These are phyloP conservation scores for Stegostoma tigrinum DNA, from an alignment of 2,113 vertebrate species.

Conservation along the genomic window DNA sequence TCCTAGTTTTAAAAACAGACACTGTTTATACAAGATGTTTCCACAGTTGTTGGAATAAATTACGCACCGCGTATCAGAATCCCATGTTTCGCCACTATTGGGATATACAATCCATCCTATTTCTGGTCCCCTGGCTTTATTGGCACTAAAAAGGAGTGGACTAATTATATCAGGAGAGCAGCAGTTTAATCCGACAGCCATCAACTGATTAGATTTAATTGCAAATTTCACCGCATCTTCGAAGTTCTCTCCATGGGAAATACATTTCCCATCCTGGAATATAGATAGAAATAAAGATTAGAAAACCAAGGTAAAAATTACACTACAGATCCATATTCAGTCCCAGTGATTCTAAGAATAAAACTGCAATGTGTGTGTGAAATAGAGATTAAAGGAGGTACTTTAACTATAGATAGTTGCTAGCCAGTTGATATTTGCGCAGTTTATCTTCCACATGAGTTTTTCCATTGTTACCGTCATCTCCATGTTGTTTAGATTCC, in stretches of 20 bases:
- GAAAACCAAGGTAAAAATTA: not conserved
- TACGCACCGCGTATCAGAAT: constrained; percentile 52
- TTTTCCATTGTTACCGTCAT: not conserved
- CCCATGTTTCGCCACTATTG: constrained; percentile 65
- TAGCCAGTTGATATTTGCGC: not conserved
- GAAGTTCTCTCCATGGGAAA: constrained; percentile 60
- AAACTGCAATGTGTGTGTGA: not conserved
- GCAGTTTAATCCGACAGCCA: constrained; percentile 68
- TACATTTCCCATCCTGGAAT: constrained; percentile 50
- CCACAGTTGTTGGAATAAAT: not conserved
- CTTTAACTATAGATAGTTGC: not conserved
- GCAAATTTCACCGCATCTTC: constrained; percentile 51
- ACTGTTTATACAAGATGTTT: not conserved
- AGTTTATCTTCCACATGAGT: not conserved
- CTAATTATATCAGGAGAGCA: constrained; percentile 55
- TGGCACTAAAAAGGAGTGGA: constrained; percentile 54
- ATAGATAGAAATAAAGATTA: not conserved
- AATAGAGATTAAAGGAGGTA: not conserved
- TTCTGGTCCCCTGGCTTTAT: constrained; percentile 43
- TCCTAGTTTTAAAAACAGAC: not conserved
- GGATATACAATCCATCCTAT: constrained; percentile 66
- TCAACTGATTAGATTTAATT: constrained; percentile 51
- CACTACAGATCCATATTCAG: not conserved
- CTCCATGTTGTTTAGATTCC: not conserved
- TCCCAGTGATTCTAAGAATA: not conserved